Percentiles rank a stretch among this genome's conserved stretches.
phyloP scores from a whole-genome alignment of 64 coral and sea anemone species.

The Acropora yongei region DNA sequence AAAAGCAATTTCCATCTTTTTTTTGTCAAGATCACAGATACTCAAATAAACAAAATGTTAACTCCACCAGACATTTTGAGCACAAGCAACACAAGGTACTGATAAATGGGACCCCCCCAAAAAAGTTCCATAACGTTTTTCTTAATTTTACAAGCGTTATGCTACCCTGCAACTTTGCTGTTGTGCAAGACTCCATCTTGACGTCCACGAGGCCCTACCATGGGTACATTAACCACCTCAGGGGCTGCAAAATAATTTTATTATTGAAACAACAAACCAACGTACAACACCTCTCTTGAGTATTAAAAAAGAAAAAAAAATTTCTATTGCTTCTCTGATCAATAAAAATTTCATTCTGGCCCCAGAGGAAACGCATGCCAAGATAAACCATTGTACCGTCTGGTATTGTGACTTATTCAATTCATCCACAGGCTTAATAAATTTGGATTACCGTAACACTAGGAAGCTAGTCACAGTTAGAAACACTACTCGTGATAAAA shows the following conservation, averaged over 20 bases:
- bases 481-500: too few relatives aligned
- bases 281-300: constrained; percentile 27
- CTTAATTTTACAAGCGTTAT: constrained; percentile 35
- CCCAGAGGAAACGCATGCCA: background rate
- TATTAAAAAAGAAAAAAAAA: background rate
- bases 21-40: background rate
- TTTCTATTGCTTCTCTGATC: background rate
- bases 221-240: constrained; percentile 11
- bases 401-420: background rate
- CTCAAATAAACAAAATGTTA: constrained; percentile 2
- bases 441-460: too few relatives aligned
- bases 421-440: background rate
- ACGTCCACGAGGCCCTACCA: constrained; percentile 45
- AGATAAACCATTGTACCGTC: background rate
- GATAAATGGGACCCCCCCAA: background rate
- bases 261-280: constrained; percentile 48
- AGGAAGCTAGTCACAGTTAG: too few relatives aligned
- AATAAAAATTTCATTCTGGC: background rate
- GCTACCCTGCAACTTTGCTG: constrained; percentile 45
- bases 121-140: background rate
- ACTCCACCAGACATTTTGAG: background rate
- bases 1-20: background rate
- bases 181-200: constrained; percentile 49
- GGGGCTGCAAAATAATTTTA: constrained; percentile 11
- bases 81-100: background rate